Base-by-base conservation (phyloP, 2,888 invertebrate species). In the Rosalia funebris region DNA sequence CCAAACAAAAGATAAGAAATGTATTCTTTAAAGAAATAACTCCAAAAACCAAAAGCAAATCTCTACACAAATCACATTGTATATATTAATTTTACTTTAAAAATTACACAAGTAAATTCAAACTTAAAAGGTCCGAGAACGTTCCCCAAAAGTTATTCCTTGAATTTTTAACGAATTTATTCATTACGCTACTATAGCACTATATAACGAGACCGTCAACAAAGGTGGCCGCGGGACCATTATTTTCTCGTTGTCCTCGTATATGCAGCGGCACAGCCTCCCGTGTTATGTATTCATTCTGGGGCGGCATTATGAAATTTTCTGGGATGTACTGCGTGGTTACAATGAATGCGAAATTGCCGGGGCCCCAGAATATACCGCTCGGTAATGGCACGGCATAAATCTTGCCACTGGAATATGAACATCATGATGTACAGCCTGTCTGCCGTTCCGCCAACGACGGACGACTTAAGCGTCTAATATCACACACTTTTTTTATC, bases 271-370 rank as follows among this genome's bases (percentile, higher is more conserved):
- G 17, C 31, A 19, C 41, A 39, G 39, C 48, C 39, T 17, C 36
- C 55, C 36, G 34, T 32, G 42, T 39, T 45, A 57, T 41, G 48
- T 48, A 57, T 48, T 57, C 57, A 48, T 48, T 42, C 16, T 46
- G 20, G 37, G 60, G 60, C 37, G 55, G 56, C 53, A 56, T 63
- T 62, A 69, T 68, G 68, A 69, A 71, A 71, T 71, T 71, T 71
- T 69, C 69, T 65, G 66, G 65, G 65, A 57, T 58, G 66, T 65
- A 63, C 60, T 59, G 48, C 60, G 71, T 67, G 73, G 73, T 71
- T 66, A 72, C 70, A 72, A 70, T 74, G 74, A 74, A 75, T 75
- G 73, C 68, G 71, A 73, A 74, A 74, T 75, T 74, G 72, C 75
- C 63, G 61, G 57, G 65, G 70, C 69, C 68, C 71, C 71, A 25